Evolutionary conservation across 2,797 vertebrate genomes (phyloP), one percentile per base, ranked within the genome.

Genomic region (Oceanodroma leucorhoa): DNA sequence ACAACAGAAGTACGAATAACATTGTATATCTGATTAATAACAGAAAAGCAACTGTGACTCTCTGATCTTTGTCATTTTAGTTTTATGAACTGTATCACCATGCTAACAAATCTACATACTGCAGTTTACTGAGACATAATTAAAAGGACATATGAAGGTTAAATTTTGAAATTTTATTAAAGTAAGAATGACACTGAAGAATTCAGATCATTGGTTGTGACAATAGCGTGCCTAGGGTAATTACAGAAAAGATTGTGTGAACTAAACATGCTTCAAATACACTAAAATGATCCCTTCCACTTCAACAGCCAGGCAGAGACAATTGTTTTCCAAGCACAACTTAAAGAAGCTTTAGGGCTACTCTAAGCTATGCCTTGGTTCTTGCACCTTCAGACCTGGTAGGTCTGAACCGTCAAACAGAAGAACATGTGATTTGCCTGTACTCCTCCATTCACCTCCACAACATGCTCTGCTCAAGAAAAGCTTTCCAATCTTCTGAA

Each of bases 321-420:
- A 88, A 58, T 0, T 29, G 34, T n/a, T 89, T 93, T 61, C 95
- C 93, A 95, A 93, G 95, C 93, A 95, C 90, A 97, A 94, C 95
- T 95, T 94, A 97, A 89, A 96, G 96, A 83, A 97, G 96, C 96
- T 96, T 89, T 96, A 96, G 96, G 83, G 96, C 96, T 91, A 72
- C 96, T 96, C 90, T 89, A 90, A 95, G 96, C 95, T 92, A 53
- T 95, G 95, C 88, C 62, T 95, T 94, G 95, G 94, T 48, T 95
- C 66, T 90, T 84, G 30, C 43, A 62, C 82, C 70, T 90, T 87
- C 88, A 95, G 94, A 88, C n/a, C 24, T 45, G 32, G 40, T 7
- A 55, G 55, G 67, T 12, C 34, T 64, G 75, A 95, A 70, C 24
- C 4, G 3, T 22, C 69, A 83, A 54, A 51, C 7, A 80, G 58